Base-by-base conservation (phyloP, 2,797 vertebrate genomes). In the Dipus sagitta region DNA sequence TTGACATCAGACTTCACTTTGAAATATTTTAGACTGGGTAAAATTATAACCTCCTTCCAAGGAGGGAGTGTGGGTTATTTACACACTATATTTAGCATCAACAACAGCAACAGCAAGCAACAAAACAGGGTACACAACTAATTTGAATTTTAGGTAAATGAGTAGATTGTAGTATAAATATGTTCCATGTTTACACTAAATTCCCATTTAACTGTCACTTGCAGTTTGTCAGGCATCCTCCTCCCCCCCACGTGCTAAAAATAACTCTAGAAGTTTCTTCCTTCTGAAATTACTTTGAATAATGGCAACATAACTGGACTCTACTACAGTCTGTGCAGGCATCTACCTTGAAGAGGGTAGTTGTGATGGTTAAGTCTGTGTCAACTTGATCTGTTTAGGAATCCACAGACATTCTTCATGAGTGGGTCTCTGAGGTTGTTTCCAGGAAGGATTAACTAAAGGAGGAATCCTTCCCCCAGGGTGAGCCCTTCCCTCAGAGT, bases 21-120 rank as follows among this genome's bases (percentile, higher is more conserved):
- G 67, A 88, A 75, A 94, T 34, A 54, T 30, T 89, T 80, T 54
- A 86, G 26, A 86, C 38, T n/a, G 28, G 86, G 83, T 80, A n/a
- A 90, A 83, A 52, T 81, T 71, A n/a, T 62, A 86, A 30, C 24
- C 42, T 24, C 68, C 34, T 79, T 90, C 30, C 47, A 24, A 14
- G 6, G 28, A 88, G 64, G 62, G 67, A 68, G 47, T 10, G 21
- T 80, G 24, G n/a, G 8, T 78, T 70, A 74, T 92, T 92, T 60
- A 34, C 32, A 24, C 30, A 47, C 14, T 24, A 88, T 68, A 67
- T 11, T 84, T 75, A 62, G n/a, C 12, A 76, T 47, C 28, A 38
- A 47, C 70, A 67, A 62, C 14, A 71, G 2, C 11, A 47, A 28
- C 2, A 47, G 8, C 15, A 68, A n/a, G 6, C 1, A 10, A 58